Evolutionary conservation across 2,888 invertebrate genomes (phyloP).

Genomic region (Julus scandinavius): DNA sequence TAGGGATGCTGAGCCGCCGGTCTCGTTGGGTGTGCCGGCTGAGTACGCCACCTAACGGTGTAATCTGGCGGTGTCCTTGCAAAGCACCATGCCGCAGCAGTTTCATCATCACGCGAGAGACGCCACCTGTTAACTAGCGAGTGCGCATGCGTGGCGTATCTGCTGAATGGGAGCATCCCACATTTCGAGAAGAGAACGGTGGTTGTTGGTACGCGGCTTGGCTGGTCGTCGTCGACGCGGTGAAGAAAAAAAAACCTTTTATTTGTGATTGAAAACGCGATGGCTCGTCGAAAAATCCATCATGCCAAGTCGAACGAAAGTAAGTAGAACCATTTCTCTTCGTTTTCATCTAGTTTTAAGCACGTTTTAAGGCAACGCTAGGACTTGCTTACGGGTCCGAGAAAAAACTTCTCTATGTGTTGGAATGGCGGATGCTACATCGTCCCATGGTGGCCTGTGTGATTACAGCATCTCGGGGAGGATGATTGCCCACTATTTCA

Average conservation of each 20-base stretch:
- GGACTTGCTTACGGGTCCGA: background rate
- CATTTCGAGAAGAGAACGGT: constrained; percentile 39
- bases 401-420: constrained; percentile 31
- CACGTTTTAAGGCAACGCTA: background rate
- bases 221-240: constrained; percentile 10
- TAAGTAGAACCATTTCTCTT: constrained; percentile 29
- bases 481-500: background rate
- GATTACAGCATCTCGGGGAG: constrained; percentile 20
- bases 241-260: background rate
- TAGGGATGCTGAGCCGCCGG: background rate
- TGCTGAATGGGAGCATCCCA: constrained; percentile 45
- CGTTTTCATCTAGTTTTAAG: background rate
- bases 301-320: constrained; percentile 46
- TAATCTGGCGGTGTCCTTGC: background rate
- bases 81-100: background rate
- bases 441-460: constrained; percentile 17
- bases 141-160: constrained; percentile 43
- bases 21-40: too few species aligned
- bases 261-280: background rate
- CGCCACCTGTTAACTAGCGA: constrained; percentile 33
- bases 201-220: constrained; percentile 20
- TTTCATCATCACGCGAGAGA: constrained; percentile 48
- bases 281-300: constrained; percentile 18
- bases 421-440: constrained; percentile 50
- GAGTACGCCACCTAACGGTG: background rate